Base-by-base conservation (phyloP, 2,113 vertebrate species). In the Ceyx melanurus region DNA sequence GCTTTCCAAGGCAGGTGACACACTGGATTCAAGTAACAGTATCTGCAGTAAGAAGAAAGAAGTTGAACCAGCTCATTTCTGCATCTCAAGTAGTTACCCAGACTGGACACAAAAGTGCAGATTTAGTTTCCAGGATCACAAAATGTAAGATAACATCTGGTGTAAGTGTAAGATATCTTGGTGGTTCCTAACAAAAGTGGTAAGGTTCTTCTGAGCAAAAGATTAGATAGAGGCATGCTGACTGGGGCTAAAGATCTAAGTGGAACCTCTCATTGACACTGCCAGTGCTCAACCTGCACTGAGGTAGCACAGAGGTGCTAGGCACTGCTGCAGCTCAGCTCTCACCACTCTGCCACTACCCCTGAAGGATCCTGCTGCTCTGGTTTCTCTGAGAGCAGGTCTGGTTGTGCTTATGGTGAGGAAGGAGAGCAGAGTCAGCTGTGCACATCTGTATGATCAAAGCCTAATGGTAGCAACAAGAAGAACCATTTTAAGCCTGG, bases 271-370 rank as follows among this genome's bases (percentile, higher is more conserved):
- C 2, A 0, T 8, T 57, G 86, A 3, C 28, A 14, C 3, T 45
- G 22, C 2, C 5, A 2, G 46, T 57, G 65, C 46, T 10, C 37
- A 51, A 8, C 19, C 5, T 0, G 0, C 5, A 1, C 43, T 1
- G 50, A 42, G 75, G 31, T 21, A 2, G 31, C 4, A 11, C n/a
- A 19, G 37, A 57, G 48, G 10, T 33, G 16, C 20, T 40, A 11
- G 33, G 64, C 15, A 1, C 4, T 46, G 65, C 65, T 88, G 72
- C 46, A 20, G 35, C 45, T 68, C n/a, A 8, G 81, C 31, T 13
- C 45, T 70, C 60, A 18, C 7, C 25, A 8, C 9, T 51, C 22
- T 33, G 4, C 11, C 0, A 0, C 33, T 33, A 6, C 61, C 3
- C 3, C 37, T 28, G 43, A 23, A 82, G 45, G n/a, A 64, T 65